Conservation (phyloP, 2,113 vertebrate species). For the Channa argus region DNA sequence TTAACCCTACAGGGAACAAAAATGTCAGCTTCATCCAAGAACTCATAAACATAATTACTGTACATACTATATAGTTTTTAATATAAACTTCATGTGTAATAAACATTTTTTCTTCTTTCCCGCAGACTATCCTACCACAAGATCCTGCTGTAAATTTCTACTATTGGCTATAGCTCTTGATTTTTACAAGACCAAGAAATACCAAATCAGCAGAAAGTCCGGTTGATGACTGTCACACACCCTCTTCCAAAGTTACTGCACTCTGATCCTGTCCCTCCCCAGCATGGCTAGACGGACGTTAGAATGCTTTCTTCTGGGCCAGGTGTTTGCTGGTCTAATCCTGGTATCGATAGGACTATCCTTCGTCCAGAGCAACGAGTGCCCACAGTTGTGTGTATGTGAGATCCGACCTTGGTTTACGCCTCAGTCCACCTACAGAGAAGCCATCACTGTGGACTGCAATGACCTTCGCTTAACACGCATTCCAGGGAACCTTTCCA, state of each 20-base stretch:
- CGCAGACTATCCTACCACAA: slow-evolving; percentile 60
- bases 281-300: slow-evolving; percentile 86
- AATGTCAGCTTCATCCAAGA: no score
- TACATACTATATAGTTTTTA: neutral
- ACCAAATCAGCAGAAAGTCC: slow-evolving; percentile 49
- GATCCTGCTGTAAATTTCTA: slow-evolving; percentile 44
- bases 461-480: slow-evolving; percentile 96
- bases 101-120: slow-evolving; percentile 49
- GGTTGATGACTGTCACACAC: slow-evolving; percentile 74
- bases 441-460: slow-evolving; percentile 97
- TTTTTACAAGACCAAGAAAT: slow-evolving; percentile 50
- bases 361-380: slow-evolving; percentile 87
- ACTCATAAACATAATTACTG: no score
- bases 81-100: slow-evolving; percentile 2
- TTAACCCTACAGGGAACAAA: no score
- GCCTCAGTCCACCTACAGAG: slow-evolving; percentile 97
- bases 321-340: slow-evolving; percentile 84
- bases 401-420: slow-evolving; percentile 98
- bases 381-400: slow-evolving; percentile 96
- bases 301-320: slow-evolving; percentile 73
- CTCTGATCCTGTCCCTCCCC: slow-evolving; percentile 57
- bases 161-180: slow-evolving; percentile 8
- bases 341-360: slow-evolving; percentile 82
- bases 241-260: slow-evolving; percentile 54
- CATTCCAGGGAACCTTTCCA: slow-evolving; percentile 94